These are phyloP conservation scores for Cotesia typhae DNA, from an alignment of 1,140 invertebrate genomes.

Conservation along the genomic window DNA sequence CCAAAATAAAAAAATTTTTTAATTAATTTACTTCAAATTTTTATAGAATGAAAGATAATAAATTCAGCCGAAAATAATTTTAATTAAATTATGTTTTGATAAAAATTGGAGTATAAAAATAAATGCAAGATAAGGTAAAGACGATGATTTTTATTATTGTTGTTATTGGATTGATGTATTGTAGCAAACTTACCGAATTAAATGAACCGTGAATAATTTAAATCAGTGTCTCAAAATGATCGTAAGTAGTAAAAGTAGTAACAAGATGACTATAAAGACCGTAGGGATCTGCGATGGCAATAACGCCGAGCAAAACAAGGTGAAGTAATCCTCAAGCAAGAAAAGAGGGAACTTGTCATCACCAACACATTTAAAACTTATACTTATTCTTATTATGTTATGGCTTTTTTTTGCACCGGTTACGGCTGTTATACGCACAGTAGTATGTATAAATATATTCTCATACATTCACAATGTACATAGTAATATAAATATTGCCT, in stretches of 20 bases:
- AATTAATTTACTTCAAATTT: too few species aligned
- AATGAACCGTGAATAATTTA: slow-evolving; percentile 24
- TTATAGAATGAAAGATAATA: too few species aligned
- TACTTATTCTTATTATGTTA: neutral
- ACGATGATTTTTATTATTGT: neutral
- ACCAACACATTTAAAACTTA: slow-evolving; percentile 18
- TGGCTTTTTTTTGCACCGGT: slow-evolving; percentile 5
- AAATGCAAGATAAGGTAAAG: neutral
- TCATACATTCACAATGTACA: neutral
- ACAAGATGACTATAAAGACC: neutral
- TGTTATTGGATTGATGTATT: too few species aligned
- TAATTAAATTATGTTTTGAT: too few species aligned
- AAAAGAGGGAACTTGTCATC: slow-evolving; percentile 25
- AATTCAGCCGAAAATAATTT: too few species aligned
- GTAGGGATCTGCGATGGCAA: neutral
- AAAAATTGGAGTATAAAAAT: too few species aligned
- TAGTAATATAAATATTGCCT: neutral
- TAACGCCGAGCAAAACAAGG: neutral
- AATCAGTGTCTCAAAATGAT: neutral
- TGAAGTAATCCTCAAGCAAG: slow-evolving; percentile 26
- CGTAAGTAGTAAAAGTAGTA: neutral
- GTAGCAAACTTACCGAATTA: slow-evolving; percentile 13
- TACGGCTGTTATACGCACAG: slow-evolving; percentile 7
- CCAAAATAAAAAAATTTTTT: too few species aligned
- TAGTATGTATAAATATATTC: neutral